These are phyloP conservation scores for Rhinoderma darwinii DNA, from an alignment of 2,113 vertebrate genomes.

Conservation along the genomic window DNA sequence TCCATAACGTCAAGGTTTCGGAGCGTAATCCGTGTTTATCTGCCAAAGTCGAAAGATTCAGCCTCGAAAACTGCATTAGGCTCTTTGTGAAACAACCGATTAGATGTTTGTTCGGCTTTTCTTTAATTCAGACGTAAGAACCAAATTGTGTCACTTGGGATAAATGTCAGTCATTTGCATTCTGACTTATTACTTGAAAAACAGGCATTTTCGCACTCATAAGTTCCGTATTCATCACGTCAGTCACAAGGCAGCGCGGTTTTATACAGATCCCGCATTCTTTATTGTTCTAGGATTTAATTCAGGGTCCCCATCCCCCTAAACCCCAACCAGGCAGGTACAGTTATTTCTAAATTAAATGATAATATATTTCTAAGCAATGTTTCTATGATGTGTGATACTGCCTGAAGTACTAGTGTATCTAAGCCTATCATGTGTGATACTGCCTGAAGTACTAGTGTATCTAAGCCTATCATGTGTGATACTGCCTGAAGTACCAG, in stretches of 20 bases:
- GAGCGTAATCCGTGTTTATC: slow-evolving; percentile 68
- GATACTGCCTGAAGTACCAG: background rate
- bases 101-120: slow-evolving; percentile 6
- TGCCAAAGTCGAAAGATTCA: slow-evolving; percentile 67
- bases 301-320: no score
- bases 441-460: background rate
- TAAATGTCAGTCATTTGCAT: slow-evolving; percentile 32
- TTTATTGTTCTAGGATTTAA: background rate
- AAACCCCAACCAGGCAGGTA: no score
- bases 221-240: background rate
- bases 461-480: background rate
- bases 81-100: slow-evolving; percentile 19
- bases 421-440: background rate
- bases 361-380: no score
- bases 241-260: background rate
- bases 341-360: background rate
- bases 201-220: background rate
- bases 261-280: background rate
- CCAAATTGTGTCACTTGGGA: slow-evolving; percentile 1
- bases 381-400: no score
- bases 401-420: no score
- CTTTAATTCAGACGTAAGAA: slow-evolving; percentile 41
- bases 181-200: background rate
- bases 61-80: slow-evolving; percentile 63
- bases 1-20: slow-evolving; percentile 68